Evolutionary conservation across 2,113 vertebrate species (phyloP).

Genomic region (Columba janthina): DNA sequence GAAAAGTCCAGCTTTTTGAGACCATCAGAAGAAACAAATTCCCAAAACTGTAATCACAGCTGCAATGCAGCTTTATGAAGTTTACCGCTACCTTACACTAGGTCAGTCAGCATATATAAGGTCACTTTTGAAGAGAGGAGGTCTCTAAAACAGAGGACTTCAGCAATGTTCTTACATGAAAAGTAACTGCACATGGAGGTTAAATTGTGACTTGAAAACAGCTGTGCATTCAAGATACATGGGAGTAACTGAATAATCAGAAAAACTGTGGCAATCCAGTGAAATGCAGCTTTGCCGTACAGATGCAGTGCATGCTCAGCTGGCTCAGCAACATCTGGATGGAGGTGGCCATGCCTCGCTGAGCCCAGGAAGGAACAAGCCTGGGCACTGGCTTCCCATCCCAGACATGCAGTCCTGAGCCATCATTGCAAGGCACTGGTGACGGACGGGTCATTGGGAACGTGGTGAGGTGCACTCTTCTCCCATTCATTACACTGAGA

Average conservation of each 20-base stretch:
- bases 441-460: background rate
- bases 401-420: background rate
- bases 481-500: accelerated
- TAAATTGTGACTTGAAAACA: background rate
- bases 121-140: background rate
- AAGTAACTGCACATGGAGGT: background rate
- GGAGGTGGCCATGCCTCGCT: accelerated
- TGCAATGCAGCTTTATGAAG: background rate
- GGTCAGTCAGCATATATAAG: background rate
- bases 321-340: background rate
- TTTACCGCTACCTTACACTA: background rate
- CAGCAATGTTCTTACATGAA: background rate
- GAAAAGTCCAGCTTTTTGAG: background rate
- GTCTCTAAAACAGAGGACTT: background rate
- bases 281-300: accelerated
- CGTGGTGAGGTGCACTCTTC: background rate
- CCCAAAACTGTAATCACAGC: background rate
- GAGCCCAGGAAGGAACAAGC: background rate
- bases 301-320: background rate
- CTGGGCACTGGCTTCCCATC: background rate
- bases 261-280: background rate
- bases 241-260: accelerated
- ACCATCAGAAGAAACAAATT: background rate
- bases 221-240: background rate
- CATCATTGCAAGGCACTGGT: background rate